Evolutionary conservation across 2,113 vertebrate species (phyloP), one percentile per base, ranked within the genome.

Genomic region (Papio anubis): DNA sequence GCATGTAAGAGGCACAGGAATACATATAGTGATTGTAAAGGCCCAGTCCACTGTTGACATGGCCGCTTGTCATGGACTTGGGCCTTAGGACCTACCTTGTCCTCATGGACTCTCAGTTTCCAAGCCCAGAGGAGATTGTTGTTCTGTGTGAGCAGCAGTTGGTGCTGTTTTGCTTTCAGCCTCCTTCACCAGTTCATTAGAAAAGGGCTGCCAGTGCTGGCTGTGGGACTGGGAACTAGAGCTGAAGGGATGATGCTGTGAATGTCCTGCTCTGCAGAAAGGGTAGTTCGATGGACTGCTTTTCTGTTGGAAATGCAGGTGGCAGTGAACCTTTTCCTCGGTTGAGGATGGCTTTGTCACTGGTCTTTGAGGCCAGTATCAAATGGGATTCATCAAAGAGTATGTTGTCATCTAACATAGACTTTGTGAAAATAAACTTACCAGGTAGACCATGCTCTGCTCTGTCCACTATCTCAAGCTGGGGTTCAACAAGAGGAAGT

Each of bases 401-500:
- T 75, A 93, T 87, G 8, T 70, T 90, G 87, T 64, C 61, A 61
- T 93, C 96, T 52, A 88, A 43, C 45, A 27, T 0, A 57, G 97
- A 86, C 40, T 73, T 94, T 90, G 43, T 73, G 73, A 96, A 96
- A 89, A 96, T 93, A 92, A 93, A 96, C 97, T 98, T 80, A 72
- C 43, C 93, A 4, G 73, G 12, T 8, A 81, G 79, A n/a, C 25
- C 16, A 20, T 88, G 96, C 97, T 87, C 97, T 86, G 57, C 93
- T 95, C 86, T 92, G 32, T 96, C 97, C 35, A 72, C 83, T 14
- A 95, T 64, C 88, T 92, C 97, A 93, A 97, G 93, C 83, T 83
- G 96, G 76, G 98, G 97, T 52, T 98, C 97, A 89, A 96, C 93
- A 48, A 98, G 55, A 32, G 98, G 96, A 43, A 98, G 76, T 66